Percentiles rank a stretch among this genome's conserved stretches.
These are phyloP conservation scores for Pantherophis alleghaniensis DNA, from an alignment of 2,797 vertebrate genomes.

Conservation along the genomic window DNA sequence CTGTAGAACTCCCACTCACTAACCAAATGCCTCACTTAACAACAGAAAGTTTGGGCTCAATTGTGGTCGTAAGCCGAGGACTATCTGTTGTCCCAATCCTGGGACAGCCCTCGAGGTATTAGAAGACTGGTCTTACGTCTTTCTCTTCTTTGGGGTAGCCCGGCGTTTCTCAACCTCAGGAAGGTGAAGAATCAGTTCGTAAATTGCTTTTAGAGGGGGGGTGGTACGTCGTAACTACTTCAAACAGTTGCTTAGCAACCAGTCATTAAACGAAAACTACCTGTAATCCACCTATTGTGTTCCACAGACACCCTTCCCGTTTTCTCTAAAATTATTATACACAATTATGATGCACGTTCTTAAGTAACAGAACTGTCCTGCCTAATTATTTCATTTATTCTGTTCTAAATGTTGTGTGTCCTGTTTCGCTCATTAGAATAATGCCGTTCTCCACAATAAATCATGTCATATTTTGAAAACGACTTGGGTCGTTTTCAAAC, in stretches of 20 bases:
- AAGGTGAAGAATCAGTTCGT: too few relatives aligned
- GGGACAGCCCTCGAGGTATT: too few relatives aligned
- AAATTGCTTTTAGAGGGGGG: too few relatives aligned
- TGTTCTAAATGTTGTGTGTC: background rate
- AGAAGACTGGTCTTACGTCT: too few relatives aligned
- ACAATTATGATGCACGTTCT: background rate
- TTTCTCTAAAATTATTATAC: background rate
- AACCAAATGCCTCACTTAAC: too few relatives aligned
- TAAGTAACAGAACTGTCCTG: background rate
- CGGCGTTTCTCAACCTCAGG: too few relatives aligned
- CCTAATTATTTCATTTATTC: background rate
- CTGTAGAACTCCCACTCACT: too few relatives aligned
- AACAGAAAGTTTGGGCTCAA: too few relatives aligned
- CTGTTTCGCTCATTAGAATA: background rate
- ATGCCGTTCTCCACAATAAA: background rate
- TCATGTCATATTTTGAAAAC: background rate
- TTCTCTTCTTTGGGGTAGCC: too few relatives aligned
- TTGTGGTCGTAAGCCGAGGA: too few relatives aligned
- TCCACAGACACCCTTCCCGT: background rate
- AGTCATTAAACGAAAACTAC: background rate
- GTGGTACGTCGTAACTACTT: background rate
- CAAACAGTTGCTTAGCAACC: background rate
- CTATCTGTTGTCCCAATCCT: too few relatives aligned
- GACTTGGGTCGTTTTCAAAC: background rate
- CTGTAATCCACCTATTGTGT: background rate